Percentiles rank a stretch among this genome's conserved stretches.
Conservation (phyloP, 1,140 invertebrate genomes). For the Matsumurasca onukii region DNA sequence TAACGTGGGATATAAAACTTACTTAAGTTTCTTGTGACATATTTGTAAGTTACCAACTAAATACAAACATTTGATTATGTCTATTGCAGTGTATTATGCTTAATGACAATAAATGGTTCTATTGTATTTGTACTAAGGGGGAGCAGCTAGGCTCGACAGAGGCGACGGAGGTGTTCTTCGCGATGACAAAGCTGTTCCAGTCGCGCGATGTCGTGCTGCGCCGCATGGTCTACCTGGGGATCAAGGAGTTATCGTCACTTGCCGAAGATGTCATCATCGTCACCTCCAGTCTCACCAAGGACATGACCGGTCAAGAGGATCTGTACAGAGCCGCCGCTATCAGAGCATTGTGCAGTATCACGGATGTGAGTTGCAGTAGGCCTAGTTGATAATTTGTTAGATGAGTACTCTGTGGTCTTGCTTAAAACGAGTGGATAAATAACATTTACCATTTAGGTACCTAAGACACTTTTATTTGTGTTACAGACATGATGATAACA, state of each 20-base stretch:
- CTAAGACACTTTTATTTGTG: no score
- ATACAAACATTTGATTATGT: not conserved
- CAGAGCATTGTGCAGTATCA: conserved; percentile 94
- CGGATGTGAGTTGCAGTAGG: conserved; percentile 74
- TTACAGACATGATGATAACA: no score
- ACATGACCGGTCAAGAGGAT: conserved; percentile 99
- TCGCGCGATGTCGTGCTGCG: conserved; percentile 93
- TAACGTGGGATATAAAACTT: no score
- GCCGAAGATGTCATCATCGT: conserved; percentile 99
- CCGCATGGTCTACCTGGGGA: conserved; percentile 94
- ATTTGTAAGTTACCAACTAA: no score
- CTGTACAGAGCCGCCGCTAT: conserved; percentile 95
- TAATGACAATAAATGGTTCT: not conserved
- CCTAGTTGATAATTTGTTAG: not conserved
- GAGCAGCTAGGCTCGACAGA: conserved; percentile 90
- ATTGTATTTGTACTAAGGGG: conserved; percentile 56
- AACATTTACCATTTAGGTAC: no score
- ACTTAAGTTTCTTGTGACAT: no score
- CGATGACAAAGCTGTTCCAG: conserved; percentile 99
- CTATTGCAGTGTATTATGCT: not conserved
- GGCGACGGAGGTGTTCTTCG: conserved; percentile 98
- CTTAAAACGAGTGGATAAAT: no score
- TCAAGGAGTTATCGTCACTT: conserved; percentile 92
- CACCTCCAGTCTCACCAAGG: conserved; percentile 95
- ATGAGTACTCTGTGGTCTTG: no score